These are phyloP conservation scores for Perca fluviatilis DNA, from an alignment of 2,113 vertebrate genomes.

Conservation along the genomic window DNA sequence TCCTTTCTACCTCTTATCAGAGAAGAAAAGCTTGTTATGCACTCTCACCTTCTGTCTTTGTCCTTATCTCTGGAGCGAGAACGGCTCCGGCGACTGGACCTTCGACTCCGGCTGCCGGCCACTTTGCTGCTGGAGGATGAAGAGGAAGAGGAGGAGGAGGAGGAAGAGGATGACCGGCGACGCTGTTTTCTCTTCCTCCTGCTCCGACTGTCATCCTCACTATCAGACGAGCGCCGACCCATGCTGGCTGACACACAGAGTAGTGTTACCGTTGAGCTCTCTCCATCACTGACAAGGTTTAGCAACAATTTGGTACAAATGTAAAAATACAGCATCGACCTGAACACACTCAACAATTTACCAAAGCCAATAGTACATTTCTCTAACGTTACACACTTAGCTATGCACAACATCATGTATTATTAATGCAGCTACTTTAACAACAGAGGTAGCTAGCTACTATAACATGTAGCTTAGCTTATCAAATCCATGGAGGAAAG, in stretches of 20 bases:
- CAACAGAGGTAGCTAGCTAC: not conserved
- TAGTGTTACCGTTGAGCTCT: not conserved
- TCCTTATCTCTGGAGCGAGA: conserved; percentile 89
- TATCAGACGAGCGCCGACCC: conserved; percentile 94
- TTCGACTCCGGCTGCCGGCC: conserved; percentile 88
- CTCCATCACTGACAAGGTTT: not conserved
- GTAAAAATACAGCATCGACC: not conserved
- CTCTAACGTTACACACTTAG: not conserved
- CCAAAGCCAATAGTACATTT: not conserved
- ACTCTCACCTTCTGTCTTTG: conserved; percentile 73
- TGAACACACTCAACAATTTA: not conserved
- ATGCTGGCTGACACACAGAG: conserved; percentile 75
- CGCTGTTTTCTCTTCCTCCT: conserved; percentile 92
- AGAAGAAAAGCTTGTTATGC: not conserved
- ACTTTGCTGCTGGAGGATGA: conserved; percentile 91
- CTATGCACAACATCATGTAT: not conserved
- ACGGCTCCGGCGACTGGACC: conserved; percentile 87
- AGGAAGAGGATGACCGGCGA: conserved; percentile 89
- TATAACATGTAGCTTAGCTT: not conserved
- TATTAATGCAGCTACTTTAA: not conserved
- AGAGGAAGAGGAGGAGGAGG: conserved; percentile 92
- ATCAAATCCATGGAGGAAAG: not conserved
- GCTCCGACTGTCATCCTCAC: conserved; percentile 90
- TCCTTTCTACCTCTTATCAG: not conserved
- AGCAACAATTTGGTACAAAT: not conserved